A percentile compares a stretch with the other conserved stretches of the same genome.
Conservation (phyloP, 2,113 vertebrate genomes). For the Heliornis fulica region DNA sequence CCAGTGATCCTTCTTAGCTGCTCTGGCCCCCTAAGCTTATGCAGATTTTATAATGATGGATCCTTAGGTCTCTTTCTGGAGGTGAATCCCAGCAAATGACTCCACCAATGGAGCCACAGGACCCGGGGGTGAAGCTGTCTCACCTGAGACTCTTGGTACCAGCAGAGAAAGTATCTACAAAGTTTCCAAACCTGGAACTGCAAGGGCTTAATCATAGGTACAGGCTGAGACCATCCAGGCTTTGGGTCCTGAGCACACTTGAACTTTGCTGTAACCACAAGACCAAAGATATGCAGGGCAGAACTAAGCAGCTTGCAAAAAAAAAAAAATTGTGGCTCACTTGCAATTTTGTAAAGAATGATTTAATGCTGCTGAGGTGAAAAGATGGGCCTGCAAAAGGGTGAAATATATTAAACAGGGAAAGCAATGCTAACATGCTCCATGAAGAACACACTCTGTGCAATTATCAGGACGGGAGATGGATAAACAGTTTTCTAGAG, state of each 20-base stretch:
- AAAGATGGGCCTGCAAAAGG: constrained; percentile 7
- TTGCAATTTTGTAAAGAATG: neutral
- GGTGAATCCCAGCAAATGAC: neutral
- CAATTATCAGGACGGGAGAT: constrained; percentile 33
- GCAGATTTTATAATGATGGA: neutral
- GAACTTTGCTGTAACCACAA: neutral
- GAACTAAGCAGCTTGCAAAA: neutral
- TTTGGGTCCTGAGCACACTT: neutral
- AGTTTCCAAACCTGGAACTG: neutral
- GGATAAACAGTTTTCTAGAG: constrained; percentile 49
- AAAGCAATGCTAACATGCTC: neutral
- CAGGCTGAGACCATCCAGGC: neutral
- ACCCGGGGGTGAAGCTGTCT: neutral
- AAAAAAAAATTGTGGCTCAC: neutral
- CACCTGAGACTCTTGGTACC: neutral
- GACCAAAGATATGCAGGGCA: neutral
- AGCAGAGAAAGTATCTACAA: neutral
- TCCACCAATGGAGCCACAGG: rapidly evolving
- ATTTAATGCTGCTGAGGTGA: neutral
- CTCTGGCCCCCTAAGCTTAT: neutral
- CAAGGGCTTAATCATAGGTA: neutral
- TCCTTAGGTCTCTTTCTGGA: neutral
- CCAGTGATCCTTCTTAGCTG: neutral
- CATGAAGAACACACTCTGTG: neutral
- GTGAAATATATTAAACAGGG: neutral